Evolutionary conservation across 2,797 vertebrate species (phyloP).

Genomic region (Pteronotus mesoamericanus): DNA sequence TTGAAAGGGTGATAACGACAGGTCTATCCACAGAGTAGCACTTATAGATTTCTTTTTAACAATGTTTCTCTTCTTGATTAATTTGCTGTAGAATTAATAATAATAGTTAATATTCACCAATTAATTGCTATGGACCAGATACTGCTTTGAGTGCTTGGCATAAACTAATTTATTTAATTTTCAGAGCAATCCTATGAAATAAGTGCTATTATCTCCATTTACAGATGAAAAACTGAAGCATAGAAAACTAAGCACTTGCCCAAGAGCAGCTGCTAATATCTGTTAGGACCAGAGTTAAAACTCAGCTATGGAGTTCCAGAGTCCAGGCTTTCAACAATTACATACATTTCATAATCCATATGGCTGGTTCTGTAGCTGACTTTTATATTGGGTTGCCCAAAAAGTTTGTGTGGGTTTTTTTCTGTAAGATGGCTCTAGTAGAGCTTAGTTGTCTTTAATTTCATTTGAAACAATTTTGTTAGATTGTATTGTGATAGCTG

Average conservation of each 20-base stretch:
- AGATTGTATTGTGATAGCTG: neutral
- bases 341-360: accelerated
- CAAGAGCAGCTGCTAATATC: neutral
- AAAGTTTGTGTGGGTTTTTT: neutral
- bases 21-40: neutral
- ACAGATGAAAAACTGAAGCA: neutral
- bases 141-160: neutral
- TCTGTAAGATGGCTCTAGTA: neutral
- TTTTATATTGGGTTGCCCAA: neutral
- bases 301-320: neutral
- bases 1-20: neutral
- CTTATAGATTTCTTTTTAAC: neutral
- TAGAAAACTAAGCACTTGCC: neutral
- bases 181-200: neutral
- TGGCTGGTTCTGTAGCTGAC: neutral
- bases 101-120: neutral
- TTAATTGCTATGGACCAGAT: neutral
- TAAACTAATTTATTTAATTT: neutral
- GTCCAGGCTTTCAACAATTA: neutral
- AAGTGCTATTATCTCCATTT: neutral
- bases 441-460: neutral
- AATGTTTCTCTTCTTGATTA: neutral
- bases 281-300: neutral
- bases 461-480: neutral
- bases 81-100: neutral